Conservation (phyloP, 2,797 vertebrate species). For the Rachycentron canadum region DNA sequence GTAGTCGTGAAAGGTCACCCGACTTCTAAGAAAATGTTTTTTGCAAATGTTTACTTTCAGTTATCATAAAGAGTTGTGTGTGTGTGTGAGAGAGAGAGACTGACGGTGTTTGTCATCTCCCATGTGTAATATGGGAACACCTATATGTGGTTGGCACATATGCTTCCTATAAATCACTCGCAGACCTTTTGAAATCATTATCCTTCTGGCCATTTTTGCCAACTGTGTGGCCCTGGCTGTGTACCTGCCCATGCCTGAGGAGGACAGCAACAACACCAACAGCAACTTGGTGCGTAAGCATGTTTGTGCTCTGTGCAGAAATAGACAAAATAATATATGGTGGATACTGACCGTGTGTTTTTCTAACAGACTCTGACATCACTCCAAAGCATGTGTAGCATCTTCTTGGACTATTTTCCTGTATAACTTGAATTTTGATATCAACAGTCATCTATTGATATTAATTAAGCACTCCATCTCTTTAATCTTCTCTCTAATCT, state of each 20-base stretch:
- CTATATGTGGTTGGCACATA: background rate
- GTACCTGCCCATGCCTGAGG: slow-evolving; percentile 94
- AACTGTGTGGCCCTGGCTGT: slow-evolving; percentile 93
- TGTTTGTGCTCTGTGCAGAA: slow-evolving; percentile 19
- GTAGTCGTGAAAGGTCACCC: background rate
- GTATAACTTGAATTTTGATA: background rate
- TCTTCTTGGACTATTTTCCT: background rate
- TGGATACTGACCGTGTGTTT: background rate
- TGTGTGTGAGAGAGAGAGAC: background rate
- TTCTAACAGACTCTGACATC: background rate
- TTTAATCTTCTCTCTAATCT: background rate
- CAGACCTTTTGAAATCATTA: slow-evolving; percentile 96
- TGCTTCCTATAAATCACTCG: slow-evolving; percentile 52
- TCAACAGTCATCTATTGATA: background rate
- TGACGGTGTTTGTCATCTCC: background rate
- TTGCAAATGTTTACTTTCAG: background rate
- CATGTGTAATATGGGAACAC: background rate
- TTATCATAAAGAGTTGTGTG: background rate
- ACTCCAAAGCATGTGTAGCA: background rate
- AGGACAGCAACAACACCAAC: slow-evolving; percentile 93
- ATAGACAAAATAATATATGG: background rate
- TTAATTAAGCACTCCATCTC: background rate
- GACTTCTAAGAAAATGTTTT: background rate
- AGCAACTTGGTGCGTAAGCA: slow-evolving; percentile 88
- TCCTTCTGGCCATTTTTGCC: slow-evolving; percentile 90